phyloP scores from a whole-genome alignment of 92 coral and sea anemone species.

The Phymanthus crucifer region DNA sequence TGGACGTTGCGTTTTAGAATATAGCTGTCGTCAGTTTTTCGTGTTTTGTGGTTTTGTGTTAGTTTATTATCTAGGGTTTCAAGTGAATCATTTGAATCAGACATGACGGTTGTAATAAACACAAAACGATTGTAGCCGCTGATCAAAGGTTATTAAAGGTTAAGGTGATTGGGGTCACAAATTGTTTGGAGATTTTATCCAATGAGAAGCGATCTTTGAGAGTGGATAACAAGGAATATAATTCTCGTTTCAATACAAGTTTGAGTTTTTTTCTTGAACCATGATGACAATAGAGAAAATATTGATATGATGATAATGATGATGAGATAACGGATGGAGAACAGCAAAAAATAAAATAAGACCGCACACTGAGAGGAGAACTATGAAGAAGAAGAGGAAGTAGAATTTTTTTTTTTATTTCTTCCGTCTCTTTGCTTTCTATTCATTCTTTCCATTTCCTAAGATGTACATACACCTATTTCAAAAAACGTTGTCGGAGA shows the following conservation, averaged over 20 bases:
- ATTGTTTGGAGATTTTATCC: background rate
- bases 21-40: background rate
- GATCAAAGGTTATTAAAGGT: background rate
- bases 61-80: background rate
- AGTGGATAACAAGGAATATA: background rate
- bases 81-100: background rate
- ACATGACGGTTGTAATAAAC: background rate
- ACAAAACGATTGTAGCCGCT: slow-evolving; percentile 7
- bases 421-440: too few species aligned
- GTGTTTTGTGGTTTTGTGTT: slow-evolving; percentile 4
- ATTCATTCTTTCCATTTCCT: too few species aligned
- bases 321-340: background rate
- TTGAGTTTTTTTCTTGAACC: background rate
- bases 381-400: too few species aligned
- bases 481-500: too few species aligned
- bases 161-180: background rate
- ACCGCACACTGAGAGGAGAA: too few species aligned
- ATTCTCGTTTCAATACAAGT: background rate
- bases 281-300: background rate
- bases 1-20: background rate
- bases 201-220: background rate
- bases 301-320: background rate
- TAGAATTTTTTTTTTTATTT: too few species aligned
- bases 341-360: background rate
- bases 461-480: too few species aligned